Evolutionary conservation across 2,888 invertebrate species (phyloP), one percentile per base, ranked within the genome.

Genomic region (Poecilus cupreus): DNA sequence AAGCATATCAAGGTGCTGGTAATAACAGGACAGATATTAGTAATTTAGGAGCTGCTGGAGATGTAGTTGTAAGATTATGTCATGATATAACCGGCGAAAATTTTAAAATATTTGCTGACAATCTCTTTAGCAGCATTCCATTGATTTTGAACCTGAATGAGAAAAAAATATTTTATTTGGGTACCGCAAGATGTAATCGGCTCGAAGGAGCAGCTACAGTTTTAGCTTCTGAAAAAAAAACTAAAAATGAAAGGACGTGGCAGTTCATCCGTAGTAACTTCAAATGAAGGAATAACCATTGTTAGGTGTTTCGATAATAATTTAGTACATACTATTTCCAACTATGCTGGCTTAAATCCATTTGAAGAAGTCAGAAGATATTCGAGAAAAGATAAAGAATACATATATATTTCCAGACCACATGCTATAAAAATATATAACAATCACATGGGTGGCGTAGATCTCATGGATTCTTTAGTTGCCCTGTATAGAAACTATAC

Each of bases 1-100:
- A 82, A 79, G 37, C 79, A 11, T 82, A 79, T 26, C 82, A 82
- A 46, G 81, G 77, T 11, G 70, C 54, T 51, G 24, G 13, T 22
- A 26, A 18, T 24, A 20, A 20, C 20, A 16, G 51, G 11, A 1
- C 0, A 5, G 11, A 16, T 8, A 20, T 54, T 18, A 20, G 51
- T 6, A 16, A 16, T 18, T 20, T 20, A 8, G 51, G 20, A 20
- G 20, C 20, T 1, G 0, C 0, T 54, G 51, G 2, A 54, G 80
- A 75, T 37, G 76, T 49, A 11, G 49, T 60, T 76, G 32, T 49
- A 20, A 22, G 76, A 16, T 32, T 82, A 49, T 43, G 60, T 20
- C 18, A 74, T 49, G 80, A 80, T 39, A 80, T 82, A 37, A 24
- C 0, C 11, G 11, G 26, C 22, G 49, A 49, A 64, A 74, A 64